Conservation (phyloP, 2,113 vertebrate genomes). For the Myrmecophaga tridactyla region DNA sequence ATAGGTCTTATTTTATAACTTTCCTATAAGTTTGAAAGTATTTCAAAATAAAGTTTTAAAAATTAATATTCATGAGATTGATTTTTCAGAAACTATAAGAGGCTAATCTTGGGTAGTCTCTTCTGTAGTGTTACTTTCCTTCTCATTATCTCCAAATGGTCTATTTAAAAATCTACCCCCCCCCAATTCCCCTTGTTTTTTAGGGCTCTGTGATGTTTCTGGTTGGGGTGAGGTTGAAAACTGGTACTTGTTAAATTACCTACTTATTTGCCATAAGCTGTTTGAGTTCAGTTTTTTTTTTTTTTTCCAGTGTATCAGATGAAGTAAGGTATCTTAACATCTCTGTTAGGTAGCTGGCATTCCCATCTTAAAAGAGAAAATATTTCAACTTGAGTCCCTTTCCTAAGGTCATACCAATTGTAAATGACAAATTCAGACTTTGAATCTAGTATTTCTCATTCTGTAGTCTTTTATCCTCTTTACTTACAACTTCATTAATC, state of each 20-base stretch:
- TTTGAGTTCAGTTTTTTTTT: background rate
- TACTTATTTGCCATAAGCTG: background rate
- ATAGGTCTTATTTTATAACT: too few species aligned
- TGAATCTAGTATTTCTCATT: background rate
- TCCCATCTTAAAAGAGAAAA: background rate
- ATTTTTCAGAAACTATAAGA: background rate
- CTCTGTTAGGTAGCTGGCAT: background rate
- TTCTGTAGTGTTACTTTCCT: background rate
- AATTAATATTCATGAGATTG: background rate
- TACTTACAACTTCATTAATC: background rate
- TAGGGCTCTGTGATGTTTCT: background rate
- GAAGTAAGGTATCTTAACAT: background rate
- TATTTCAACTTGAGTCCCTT: background rate
- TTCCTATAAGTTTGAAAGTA: too few species aligned
- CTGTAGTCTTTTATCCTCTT: background rate
- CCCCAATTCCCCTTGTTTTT: background rate
- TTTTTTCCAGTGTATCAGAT: background rate
- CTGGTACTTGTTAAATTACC: background rate
- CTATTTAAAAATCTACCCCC: background rate
- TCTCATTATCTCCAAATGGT: background rate
- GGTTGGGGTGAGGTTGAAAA: background rate
- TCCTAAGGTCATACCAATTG: background rate
- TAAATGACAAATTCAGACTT: background rate
- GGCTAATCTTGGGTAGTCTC: background rate
- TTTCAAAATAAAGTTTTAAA: too few species aligned